These are phyloP conservation scores for Palythoa grandis DNA, from an alignment of 92 coral and sea anemone genomes.

Conservation along the genomic window DNA sequence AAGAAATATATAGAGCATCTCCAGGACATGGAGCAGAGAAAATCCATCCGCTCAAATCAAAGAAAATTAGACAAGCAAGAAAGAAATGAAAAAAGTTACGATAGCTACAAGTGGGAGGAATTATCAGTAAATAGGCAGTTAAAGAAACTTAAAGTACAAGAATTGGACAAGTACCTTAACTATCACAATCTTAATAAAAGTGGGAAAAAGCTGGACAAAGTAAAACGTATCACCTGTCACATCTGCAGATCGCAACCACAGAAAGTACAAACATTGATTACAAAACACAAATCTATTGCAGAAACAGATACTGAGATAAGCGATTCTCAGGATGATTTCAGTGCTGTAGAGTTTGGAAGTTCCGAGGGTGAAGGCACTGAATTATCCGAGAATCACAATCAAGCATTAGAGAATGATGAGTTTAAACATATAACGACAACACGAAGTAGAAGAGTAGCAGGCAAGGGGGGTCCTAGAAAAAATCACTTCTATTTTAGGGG, in stretches of 20 bases:
- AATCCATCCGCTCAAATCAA: constrained; percentile 36
- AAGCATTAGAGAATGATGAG: neutral
- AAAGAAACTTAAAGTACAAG: constrained; percentile 25
- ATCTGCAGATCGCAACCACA: constrained; percentile 26
- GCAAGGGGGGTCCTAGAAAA: neutral
- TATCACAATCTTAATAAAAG: constrained; percentile 30
- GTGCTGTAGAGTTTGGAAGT: constrained; percentile 14
- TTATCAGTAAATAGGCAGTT: constrained; percentile 44
- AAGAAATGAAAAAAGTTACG: constrained; percentile 20
- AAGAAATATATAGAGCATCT: constrained; percentile 3
- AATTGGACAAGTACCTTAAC: constrained; percentile 43
- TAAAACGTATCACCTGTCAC: constrained; percentile 17
- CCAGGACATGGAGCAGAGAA: constrained; percentile 37
- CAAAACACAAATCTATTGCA: constrained; percentile 34
- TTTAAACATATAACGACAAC: neutral
- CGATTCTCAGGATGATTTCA: constrained; percentile 10
- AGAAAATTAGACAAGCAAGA: constrained; percentile 35
- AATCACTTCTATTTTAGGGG: too few relatives aligned
- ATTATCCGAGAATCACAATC: neutral
- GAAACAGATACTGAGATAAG: constrained; percentile 26
- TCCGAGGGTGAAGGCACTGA: constrained; percentile 13
- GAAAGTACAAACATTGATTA: constrained; percentile 42
- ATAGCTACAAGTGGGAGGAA: constrained; percentile 48
- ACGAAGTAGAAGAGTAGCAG: neutral
- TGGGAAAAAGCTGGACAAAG: constrained; percentile 23